Evolutionary conservation across 2,113 vertebrate genomes (phyloP).

Genomic region (Callipepla squamata): DNA sequence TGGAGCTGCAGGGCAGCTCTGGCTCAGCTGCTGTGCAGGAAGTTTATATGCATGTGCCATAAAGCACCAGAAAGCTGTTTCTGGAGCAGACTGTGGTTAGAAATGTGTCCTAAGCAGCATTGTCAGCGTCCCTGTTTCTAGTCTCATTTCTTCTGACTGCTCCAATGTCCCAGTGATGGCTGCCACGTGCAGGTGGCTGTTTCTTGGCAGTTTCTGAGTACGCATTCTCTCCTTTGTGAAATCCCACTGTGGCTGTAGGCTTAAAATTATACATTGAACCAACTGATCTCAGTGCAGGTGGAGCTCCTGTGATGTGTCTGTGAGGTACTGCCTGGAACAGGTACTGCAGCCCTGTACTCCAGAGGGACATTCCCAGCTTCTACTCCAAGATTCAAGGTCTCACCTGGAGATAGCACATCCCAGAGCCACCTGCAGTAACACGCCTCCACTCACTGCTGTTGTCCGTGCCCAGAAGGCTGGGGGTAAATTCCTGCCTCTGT

Average conservation of each 20-base stretch:
- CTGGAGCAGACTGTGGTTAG: neutral
- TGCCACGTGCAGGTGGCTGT: neutral
- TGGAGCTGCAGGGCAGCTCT: neutral
- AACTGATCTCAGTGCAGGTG: neutral
- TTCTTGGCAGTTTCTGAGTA: neutral
- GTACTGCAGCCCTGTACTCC: accelerated
- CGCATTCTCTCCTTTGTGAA: neutral
- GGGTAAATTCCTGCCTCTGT: neutral
- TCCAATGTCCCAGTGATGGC: neutral
- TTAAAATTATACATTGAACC: neutral
- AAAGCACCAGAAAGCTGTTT: accelerated
- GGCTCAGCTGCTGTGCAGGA: neutral
- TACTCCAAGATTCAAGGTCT: neutral
- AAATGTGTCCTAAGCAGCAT: accelerated
- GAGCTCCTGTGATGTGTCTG: accelerated
- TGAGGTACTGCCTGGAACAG: accelerated
- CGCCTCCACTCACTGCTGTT: neutral
- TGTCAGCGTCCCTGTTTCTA: neutral
- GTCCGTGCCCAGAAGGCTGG: accelerated
- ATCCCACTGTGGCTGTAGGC: neutral
- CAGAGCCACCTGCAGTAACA: accelerated
- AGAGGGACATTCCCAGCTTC: neutral
- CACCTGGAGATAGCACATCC: accelerated
- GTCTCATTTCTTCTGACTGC: accelerated
- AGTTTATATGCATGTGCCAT: accelerated